These are phyloP conservation scores for Callyntrura sp. DNA, from an alignment of 2,888 invertebrate species.

Conservation along the genomic window DNA sequence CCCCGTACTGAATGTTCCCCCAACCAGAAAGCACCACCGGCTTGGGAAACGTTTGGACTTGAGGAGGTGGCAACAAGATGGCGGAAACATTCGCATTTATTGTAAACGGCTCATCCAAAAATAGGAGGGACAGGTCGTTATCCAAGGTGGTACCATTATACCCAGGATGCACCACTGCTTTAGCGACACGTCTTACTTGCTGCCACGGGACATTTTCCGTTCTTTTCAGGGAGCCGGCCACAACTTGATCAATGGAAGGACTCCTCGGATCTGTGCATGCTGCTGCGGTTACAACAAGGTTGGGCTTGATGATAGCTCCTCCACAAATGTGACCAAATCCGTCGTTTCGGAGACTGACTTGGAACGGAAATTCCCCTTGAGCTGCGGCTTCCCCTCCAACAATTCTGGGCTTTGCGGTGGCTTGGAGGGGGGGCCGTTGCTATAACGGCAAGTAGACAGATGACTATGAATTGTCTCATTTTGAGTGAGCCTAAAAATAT, in stretches of 20 bases:
- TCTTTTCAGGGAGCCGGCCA: constrained; percentile 61
- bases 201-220: constrained; percentile 55
- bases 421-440: too few species aligned
- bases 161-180: constrained; percentile 49
- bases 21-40: constrained; percentile 67
- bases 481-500: too few species aligned
- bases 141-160: constrained; percentile 62
- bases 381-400: constrained; percentile 62
- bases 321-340: constrained; percentile 74
- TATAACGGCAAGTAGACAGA: too few species aligned
- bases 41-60: constrained; percentile 60
- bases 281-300: constrained; percentile 65
- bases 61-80: constrained; percentile 42
- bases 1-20: constrained; percentile 70
- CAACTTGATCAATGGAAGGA: constrained; percentile 66
- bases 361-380: constrained; percentile 67
- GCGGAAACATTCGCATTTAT: constrained; percentile 72
- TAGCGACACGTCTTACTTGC: constrained; percentile 25
- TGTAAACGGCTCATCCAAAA: constrained; percentile 66
- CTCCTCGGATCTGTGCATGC: constrained; percentile 74
- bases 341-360: constrained; percentile 67
- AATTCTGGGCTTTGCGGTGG: too few species aligned
- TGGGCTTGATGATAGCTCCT: constrained; percentile 67
- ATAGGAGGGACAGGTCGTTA: constrained; percentile 68
- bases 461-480: too few species aligned